Evolutionary conservation across 2,888 invertebrate genomes (phyloP).

Genomic region (Serrognathus titanus): DNA sequence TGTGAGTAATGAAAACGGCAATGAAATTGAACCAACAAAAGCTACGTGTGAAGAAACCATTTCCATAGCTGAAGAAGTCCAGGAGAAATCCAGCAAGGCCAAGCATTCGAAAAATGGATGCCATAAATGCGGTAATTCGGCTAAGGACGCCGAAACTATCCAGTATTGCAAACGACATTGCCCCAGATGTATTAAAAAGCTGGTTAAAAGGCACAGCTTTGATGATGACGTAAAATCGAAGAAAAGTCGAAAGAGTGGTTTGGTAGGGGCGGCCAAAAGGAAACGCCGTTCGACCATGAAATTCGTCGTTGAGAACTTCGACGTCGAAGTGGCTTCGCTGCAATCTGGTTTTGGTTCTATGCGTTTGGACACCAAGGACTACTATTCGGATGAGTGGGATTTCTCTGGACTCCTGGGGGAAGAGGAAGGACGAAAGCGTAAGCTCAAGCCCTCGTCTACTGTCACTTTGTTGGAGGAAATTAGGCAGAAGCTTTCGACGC

Average conservation of each 20-base stretch:
- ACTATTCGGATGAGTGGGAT: neutral
- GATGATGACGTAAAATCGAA: no score
- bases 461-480: neutral
- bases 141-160: neutral
- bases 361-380: neutral
- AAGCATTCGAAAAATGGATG: neutral
- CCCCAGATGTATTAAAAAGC: neutral
- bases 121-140: neutral
- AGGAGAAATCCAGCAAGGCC: no score
- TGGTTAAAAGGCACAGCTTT: no score
- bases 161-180: conserved; percentile 5
- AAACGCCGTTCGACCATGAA: no score
- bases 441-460: neutral
- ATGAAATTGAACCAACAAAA: neutral
- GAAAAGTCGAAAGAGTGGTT: no score
- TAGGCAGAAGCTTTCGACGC: neutral
- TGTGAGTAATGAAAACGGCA: no score
- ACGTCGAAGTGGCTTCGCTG: neutral
- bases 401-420: neutral
- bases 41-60: neutral
- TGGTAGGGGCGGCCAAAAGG: no score
- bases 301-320: neutral
- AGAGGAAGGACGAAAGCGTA: neutral
- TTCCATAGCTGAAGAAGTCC: no score
- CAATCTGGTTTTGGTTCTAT: neutral